Conservation (phyloP, 2,797 vertebrate genomes). For the Channallabes apus region DNA sequence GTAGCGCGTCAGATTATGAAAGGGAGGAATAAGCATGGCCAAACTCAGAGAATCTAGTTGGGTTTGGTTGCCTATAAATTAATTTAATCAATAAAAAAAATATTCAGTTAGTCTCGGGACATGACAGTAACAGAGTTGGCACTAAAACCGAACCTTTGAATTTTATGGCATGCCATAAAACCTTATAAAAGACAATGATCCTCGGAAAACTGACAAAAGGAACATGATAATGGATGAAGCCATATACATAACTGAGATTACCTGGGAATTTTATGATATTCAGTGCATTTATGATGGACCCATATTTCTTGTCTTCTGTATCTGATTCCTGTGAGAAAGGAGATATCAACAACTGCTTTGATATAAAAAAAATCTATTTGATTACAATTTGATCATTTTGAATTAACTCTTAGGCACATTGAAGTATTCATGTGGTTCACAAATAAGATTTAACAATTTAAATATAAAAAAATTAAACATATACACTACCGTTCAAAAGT, state of each 20-base stretch:
- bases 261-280: constrained; percentile 51
- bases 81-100: neutral
- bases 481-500: too few relatives aligned
- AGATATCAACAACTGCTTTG: neutral
- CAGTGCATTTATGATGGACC: constrained; percentile 60
- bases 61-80: constrained; percentile 52
- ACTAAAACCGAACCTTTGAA: neutral
- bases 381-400: neutral
- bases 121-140: neutral
- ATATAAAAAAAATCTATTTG: neutral
- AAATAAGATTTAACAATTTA: neutral
- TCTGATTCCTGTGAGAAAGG: constrained; percentile 59
- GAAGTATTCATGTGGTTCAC: neutral
- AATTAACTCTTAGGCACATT: neutral
- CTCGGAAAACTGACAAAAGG: neutral
- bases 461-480: too few relatives aligned
- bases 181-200: constrained; percentile 2
- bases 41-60: constrained; percentile 55
- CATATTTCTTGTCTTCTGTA: constrained; percentile 61
- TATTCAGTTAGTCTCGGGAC: neutral
- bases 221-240: neutral
- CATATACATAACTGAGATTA: constrained; percentile 48
- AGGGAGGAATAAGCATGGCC: constrained; percentile 68
- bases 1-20: constrained; percentile 62
- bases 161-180: neutral